Conservation (phyloP, 2,113 vertebrate species). For the Vulpes ferrilata region DNA sequence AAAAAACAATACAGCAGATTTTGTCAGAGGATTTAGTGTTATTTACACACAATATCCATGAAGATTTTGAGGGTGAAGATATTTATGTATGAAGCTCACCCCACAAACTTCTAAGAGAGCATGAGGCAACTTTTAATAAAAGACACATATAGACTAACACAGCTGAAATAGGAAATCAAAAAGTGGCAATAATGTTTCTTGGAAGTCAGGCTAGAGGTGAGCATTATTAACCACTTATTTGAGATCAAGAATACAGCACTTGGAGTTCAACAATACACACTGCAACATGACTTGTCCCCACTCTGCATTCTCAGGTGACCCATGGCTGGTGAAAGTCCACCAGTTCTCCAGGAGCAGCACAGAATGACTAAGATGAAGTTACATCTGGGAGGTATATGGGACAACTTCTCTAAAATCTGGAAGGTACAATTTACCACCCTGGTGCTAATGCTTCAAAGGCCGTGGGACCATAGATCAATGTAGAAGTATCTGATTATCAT, state of each 20-base stretch:
- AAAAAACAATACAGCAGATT: not conserved
- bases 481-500: not conserved
- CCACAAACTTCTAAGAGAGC: not conserved
- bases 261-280: not conserved
- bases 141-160: not conserved
- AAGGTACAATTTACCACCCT: not conserved
- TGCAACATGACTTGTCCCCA: not conserved
- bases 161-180: not conserved
- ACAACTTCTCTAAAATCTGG: not conserved
- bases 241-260: not conserved
- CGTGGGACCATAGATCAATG: not conserved
- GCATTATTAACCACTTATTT: not conserved
- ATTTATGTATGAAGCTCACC: not conserved
- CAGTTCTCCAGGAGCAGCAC: not conserved
- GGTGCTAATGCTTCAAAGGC: not conserved
- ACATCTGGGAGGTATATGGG: not conserved
- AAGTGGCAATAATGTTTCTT: not conserved
- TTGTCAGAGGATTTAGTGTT: not conserved
- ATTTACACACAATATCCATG: not conserved
- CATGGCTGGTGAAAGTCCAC: not conserved
- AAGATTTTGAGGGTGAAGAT: not conserved
- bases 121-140: not conserved
- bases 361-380: not conserved
- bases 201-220: not conserved
- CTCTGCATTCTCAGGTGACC: not conserved